Evolutionary conservation across 2,797 vertebrate genomes (phyloP).

Genomic region (Gephyroberyx darwinii): DNA sequence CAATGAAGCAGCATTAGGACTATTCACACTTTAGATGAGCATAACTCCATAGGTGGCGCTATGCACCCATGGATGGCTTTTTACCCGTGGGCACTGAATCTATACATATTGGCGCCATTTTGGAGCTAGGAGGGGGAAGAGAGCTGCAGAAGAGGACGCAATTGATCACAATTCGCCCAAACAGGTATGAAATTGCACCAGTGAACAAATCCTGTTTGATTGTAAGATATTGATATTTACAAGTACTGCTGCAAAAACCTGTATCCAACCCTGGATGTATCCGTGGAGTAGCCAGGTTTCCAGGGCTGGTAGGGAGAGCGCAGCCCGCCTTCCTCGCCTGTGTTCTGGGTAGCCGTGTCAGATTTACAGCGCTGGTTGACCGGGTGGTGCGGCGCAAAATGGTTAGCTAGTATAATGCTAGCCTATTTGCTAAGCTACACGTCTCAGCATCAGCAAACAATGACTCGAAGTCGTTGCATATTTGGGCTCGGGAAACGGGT

Average conservation of each 20-base stretch:
- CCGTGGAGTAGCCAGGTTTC: conserved; percentile 10
- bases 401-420: conserved; percentile 40
- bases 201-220: neutral
- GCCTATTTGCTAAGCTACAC: neutral
- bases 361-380: conserved; percentile 59
- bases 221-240: neutral
- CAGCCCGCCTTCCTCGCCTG: conserved; percentile 66
- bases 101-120: conserved; percentile 96
- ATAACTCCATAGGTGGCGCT: conserved; percentile 69
- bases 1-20: neutral
- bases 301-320: conserved; percentile 35
- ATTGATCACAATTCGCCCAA: conserved; percentile 84
- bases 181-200: conserved; percentile 73
- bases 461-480: neutral
- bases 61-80: conserved; percentile 32
- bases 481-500: neutral
- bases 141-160: conserved; percentile 82
- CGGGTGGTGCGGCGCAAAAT: conserved; percentile 58
- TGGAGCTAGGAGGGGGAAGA: conserved; percentile 92
- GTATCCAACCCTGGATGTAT: neutral
- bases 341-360: conserved; percentile 68
- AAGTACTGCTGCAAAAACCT: neutral
- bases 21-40: too few species aligned
- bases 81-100: conserved; percentile 76
- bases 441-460: neutral